Percentiles rank a stretch among this genome's conserved stretches.
Conservation (phyloP, 1,140 invertebrate species). For the Penaeus japonicus region DNA sequence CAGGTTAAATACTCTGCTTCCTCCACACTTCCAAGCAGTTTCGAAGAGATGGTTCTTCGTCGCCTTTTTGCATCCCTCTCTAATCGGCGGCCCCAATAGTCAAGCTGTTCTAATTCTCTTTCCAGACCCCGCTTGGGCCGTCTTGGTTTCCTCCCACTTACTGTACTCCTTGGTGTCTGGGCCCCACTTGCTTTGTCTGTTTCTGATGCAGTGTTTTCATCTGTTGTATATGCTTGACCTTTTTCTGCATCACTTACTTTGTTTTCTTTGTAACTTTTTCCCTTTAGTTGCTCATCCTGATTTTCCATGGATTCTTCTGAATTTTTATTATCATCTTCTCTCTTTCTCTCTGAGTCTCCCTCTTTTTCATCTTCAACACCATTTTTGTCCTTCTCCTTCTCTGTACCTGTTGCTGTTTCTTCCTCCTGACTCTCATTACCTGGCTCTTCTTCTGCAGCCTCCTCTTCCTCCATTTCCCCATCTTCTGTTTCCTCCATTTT, state of each 20-base stretch:
- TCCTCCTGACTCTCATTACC: not conserved
- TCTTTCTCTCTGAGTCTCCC: not conserved
- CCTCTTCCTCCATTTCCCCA: not conserved
- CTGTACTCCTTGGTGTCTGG: not conserved
- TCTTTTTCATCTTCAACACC: not conserved
- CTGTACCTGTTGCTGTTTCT: not conserved
- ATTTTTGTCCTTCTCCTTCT: not conserved
- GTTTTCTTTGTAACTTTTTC: not conserved
- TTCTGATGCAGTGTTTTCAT: not conserved
- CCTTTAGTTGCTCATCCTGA: not conserved
- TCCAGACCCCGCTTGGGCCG: constrained; percentile 55
- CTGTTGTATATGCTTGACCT: not conserved
- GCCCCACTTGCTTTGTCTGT: not conserved
- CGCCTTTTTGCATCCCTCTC: constrained; percentile 53
- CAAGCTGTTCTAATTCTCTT: constrained; percentile 57
- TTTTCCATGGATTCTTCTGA: not conserved
- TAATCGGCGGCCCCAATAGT: constrained; percentile 57
- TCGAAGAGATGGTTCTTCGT: constrained; percentile 46
- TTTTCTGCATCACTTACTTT: not conserved
- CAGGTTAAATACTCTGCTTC: constrained; percentile 49
- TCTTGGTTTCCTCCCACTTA: constrained; percentile 10
- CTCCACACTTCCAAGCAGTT: constrained; percentile 45
- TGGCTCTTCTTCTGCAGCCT: constrained; percentile 11
- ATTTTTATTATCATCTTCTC: not conserved
- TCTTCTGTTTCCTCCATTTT: not conserved